Evolutionary conservation across 1,140 invertebrate species (phyloP).

Genomic region (Apolygus lucorum): DNA sequence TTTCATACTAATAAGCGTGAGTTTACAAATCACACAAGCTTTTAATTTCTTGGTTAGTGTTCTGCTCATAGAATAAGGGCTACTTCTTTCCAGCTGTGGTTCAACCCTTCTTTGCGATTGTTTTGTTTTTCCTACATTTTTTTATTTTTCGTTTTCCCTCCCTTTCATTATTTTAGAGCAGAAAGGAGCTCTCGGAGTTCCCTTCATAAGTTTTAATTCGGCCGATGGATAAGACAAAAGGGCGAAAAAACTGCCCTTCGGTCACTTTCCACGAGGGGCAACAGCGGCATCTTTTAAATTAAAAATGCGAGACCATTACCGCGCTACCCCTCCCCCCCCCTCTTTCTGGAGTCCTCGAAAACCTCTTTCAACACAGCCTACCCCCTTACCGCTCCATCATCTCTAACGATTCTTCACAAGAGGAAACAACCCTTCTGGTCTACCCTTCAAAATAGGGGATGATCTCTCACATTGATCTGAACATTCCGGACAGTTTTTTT

Average conservation of each 20-base stretch:
- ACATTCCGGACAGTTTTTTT: background rate
- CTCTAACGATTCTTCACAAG: background rate
- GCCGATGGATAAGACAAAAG: background rate
- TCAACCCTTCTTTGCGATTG: background rate
- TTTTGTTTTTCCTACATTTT: background rate
- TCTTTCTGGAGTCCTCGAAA: too few species aligned
- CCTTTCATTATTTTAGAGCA: background rate
- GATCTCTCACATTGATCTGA: background rate
- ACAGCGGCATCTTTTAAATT: background rate
- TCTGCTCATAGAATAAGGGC: too few species aligned
- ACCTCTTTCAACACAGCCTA: background rate
- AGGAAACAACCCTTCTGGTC: background rate
- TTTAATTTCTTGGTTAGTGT: too few species aligned
- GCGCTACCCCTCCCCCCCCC: background rate
- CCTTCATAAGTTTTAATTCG: background rate
- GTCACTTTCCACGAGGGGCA: background rate
- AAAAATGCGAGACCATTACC: background rate
- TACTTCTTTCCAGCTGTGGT: background rate
- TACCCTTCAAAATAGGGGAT: background rate
- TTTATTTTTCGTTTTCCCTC: background rate
- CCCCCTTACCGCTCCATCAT: background rate
- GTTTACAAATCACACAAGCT: too few species aligned
- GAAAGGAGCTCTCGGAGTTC: too few species aligned
- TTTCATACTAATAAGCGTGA: too few species aligned
- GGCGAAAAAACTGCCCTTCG: background rate